Conservation (phyloP, 1,140 invertebrate species). For the Aphelinus certus region DNA sequence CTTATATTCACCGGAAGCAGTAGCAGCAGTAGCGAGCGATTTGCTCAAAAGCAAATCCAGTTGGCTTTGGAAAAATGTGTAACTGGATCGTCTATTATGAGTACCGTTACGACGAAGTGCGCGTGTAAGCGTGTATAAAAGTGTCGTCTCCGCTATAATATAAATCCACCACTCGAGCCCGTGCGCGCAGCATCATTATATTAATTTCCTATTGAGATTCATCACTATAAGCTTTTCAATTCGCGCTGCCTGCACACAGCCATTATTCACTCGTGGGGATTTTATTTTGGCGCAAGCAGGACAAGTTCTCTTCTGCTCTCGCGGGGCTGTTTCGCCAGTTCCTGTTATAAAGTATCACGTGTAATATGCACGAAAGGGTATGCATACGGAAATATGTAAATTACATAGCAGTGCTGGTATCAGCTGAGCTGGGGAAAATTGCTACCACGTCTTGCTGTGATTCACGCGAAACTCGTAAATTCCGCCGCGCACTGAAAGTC, state of each 20-base stretch:
- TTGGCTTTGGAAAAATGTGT: no score
- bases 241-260: not conserved
- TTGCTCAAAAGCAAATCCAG: no score
- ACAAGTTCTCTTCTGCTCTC: not conserved
- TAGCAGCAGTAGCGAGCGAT: no score
- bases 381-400: constrained; percentile 18
- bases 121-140: no score
- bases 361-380: not conserved
- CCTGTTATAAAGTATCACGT: constrained; percentile 4
- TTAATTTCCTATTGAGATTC: no score
- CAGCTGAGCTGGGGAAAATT: constrained; percentile 21
- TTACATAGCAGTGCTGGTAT: not conserved
- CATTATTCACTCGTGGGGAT: not conserved
- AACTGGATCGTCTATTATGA: no score
- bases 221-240: not conserved
- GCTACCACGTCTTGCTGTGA: constrained; percentile 22
- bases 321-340: not conserved
- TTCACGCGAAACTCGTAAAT: not conserved
- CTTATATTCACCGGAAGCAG: no score
- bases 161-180: no score
- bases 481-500: not conserved
- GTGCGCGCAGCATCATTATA: no score
- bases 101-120: no score
- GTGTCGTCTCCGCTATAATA: no score
- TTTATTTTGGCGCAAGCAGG: no score